Conservation (phyloP, 2,797 vertebrate species). For the Sebastes nivosus region DNA sequence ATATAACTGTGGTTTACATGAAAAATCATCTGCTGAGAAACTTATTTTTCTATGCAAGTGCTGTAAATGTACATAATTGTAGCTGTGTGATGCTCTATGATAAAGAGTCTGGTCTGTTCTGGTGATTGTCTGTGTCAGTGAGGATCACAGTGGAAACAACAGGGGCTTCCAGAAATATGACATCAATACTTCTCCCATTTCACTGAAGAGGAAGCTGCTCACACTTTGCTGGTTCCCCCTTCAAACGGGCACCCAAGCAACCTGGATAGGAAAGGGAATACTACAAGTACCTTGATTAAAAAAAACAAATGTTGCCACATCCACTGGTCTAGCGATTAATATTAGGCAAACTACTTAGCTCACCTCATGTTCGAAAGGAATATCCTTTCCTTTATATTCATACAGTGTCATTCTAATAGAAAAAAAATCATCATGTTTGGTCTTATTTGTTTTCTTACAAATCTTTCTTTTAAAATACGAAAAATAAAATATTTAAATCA, state of each 20-base stretch:
- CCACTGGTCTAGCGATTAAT: slow-evolving; percentile 76
- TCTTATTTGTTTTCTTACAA: slow-evolving; percentile 83
- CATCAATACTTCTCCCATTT: slow-evolving; percentile 58
- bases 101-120: slow-evolving; percentile 66
- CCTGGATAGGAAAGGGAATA: slow-evolving; percentile 59
- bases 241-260: slow-evolving; percentile 6
- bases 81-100: slow-evolving; percentile 75
- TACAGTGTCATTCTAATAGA: slow-evolving; percentile 65
- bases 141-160: slow-evolving; percentile 61
- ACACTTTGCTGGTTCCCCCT: slow-evolving; percentile 15
- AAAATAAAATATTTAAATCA: slow-evolving; percentile 84
- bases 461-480: slow-evolving; percentile 76
- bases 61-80: slow-evolving; percentile 82
- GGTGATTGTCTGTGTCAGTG: slow-evolving; percentile 57
- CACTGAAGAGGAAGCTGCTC: slow-evolving; percentile 53
- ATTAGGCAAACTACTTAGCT: slow-evolving; percentile 76
- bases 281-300: slow-evolving; percentile 43
- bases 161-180: slow-evolving; percentile 75
- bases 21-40: slow-evolving; percentile 82
- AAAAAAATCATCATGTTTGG: slow-evolving; percentile 66
- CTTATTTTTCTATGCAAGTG: slow-evolving; percentile 87
- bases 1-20: slow-evolving; percentile 83
- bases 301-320: slow-evolving; percentile 55
- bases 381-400: slow-evolving; percentile 62
- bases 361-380: slow-evolving; percentile 73